Conservation (phyloP, 2,113 vertebrate genomes). For the Tachycineta bicolor region DNA sequence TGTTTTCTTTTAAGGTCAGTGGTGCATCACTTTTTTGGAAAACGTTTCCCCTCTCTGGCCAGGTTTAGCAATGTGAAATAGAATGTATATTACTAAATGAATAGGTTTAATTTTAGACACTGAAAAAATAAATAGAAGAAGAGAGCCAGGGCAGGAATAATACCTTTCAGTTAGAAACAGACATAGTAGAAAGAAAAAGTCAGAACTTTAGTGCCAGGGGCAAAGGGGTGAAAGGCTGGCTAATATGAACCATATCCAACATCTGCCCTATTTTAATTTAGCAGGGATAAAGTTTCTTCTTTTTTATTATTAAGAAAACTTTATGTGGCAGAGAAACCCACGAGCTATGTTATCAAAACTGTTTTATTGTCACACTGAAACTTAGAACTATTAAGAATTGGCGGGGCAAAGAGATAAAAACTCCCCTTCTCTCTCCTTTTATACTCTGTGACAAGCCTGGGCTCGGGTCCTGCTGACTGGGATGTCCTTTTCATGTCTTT, state of each 20-base stretch:
- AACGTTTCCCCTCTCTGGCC: neutral
- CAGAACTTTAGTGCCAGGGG: conserved; percentile 46
- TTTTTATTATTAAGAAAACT: conserved; percentile 73
- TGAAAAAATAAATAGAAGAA: conserved; percentile 55
- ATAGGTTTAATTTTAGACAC: conserved; percentile 54
- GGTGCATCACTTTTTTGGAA: conserved; percentile 56
- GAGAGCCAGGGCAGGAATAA: conserved; percentile 41
- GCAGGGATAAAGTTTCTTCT: conserved; percentile 64
- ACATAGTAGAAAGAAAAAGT: conserved; percentile 54
- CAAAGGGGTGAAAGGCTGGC: conserved; percentile 39
- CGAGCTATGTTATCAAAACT: conserved; percentile 55
- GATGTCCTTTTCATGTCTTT: conserved; percentile 55
- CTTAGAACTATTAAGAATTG: conserved; percentile 13
- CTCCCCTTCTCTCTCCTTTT: conserved; percentile 42
- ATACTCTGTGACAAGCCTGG: conserved; percentile 36
- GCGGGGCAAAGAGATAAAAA: conserved; percentile 31
- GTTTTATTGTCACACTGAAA: conserved; percentile 53
- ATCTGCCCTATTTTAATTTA: conserved; percentile 70
- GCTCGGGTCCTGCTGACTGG: conserved; percentile 10
- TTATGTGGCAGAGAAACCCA: conserved; percentile 54
- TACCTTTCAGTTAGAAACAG: conserved; percentile 57
- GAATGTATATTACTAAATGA: conserved; percentile 49
- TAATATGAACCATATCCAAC: conserved; percentile 61
- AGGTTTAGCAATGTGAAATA: conserved; percentile 30
- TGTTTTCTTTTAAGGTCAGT: conserved; percentile 63